Percentiles rank a stretch among this genome's conserved stretches.
Conservation (phyloP, 2,888 invertebrate species). For the Pharmacophagus antenor region DNA sequence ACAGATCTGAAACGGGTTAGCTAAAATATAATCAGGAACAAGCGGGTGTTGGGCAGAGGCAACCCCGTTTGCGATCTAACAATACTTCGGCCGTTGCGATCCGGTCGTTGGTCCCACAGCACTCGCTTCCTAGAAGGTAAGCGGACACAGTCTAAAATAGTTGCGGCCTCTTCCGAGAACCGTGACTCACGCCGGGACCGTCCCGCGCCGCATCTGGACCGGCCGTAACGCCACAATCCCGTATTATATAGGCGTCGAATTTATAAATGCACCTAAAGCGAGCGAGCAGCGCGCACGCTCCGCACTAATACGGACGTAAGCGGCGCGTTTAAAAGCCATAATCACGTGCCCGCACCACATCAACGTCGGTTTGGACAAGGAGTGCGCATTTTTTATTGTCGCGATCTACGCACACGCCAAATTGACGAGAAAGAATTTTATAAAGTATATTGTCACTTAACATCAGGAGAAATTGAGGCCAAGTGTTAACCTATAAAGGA, state of each 20-base stretch:
- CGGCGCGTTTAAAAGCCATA: conserved; percentile 13
- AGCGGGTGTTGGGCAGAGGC: conserved; percentile 49
- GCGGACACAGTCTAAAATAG: conserved; percentile 80
- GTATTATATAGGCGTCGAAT: conserved; percentile 41
- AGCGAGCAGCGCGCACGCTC: conserved; percentile 35
- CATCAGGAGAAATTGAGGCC: too few relatives aligned
- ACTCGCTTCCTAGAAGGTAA: conserved; percentile 77
- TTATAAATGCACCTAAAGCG: conserved; percentile 48
- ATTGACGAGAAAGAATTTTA: background rate
- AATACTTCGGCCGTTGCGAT: conserved; percentile 69
- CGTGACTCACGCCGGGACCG: conserved; percentile 71
- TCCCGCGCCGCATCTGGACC: conserved; percentile 71
- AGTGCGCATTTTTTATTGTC: conserved; percentile 28
- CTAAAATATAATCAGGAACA: conserved; percentile 66
- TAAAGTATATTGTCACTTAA: too few relatives aligned
- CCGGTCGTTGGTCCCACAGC: conserved; percentile 76
- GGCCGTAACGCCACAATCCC: conserved; percentile 45
- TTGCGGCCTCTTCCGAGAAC: conserved; percentile 74
- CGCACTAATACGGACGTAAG: conserved; percentile 32
- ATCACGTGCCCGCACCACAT: conserved; percentile 24
- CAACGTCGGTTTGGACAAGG: conserved; percentile 18
- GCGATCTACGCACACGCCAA: conserved; percentile 43
- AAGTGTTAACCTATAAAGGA: too few relatives aligned
- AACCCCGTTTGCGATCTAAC: conserved; percentile 74
- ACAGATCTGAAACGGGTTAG: conserved; percentile 44